Evolutionary conservation across 2,797 vertebrate species (phyloP).

Genomic region (Coccyzus lansbergi): DNA sequence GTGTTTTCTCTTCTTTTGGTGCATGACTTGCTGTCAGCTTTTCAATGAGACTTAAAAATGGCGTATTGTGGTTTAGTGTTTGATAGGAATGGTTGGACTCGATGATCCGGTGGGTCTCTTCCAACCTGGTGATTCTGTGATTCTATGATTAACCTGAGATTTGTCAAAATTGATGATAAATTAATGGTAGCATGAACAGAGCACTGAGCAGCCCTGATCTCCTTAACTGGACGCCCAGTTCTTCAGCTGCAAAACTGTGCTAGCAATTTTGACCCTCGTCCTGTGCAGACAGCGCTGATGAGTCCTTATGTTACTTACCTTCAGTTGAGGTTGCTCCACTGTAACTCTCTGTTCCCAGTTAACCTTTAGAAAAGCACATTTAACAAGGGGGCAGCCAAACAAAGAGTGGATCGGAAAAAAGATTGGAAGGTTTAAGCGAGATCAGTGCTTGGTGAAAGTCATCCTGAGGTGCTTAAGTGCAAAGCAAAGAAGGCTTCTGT

Average conservation of each 20-base stretch:
- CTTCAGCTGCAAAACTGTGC: neutral
- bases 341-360: conserved; percentile 16
- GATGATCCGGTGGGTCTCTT: too few relatives aligned
- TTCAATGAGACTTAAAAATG: neutral
- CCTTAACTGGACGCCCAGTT: neutral
- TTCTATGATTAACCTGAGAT: neutral
- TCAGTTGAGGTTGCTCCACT: neutral
- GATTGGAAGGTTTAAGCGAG: conserved; percentile 10
- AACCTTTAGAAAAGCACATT: conserved; percentile 46
- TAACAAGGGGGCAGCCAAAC: neutral
- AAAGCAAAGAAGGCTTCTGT: conserved; percentile 34
- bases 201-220: neutral
- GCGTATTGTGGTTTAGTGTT: fast-evolving
- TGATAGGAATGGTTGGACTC: too few relatives aligned
- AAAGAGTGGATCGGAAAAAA: conserved; percentile 10
- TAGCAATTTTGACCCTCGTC: neutral
- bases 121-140: too few relatives aligned
- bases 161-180: neutral
- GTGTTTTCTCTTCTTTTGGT: neutral
- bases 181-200: neutral
- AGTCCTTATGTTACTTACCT: neutral
- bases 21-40: neutral
- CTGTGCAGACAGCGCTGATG: neutral
- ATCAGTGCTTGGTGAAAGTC: conserved; percentile 19
- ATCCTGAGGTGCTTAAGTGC: neutral